Evolutionary conservation across 2,113 vertebrate species (phyloP).

Genomic region (Otolemur garnettii): DNA sequence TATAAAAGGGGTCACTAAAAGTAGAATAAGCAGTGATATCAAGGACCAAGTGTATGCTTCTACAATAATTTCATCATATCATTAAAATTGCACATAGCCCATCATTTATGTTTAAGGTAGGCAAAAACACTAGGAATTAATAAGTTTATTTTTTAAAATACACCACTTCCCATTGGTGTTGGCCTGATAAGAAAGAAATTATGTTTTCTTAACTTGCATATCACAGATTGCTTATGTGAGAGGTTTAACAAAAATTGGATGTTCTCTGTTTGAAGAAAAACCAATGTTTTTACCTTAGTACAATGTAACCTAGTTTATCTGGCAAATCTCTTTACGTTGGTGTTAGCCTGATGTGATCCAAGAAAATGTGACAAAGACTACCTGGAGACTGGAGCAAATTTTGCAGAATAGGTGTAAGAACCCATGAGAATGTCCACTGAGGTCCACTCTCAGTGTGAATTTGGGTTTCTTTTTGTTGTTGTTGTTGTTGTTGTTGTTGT

Average conservation of each 20-base stretch:
- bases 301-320: background rate
- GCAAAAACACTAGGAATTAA: background rate
- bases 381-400: background rate
- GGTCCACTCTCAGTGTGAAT: background rate
- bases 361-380: background rate
- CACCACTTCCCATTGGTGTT: background rate
- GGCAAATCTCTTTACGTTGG: background rate
- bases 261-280: conserved; percentile 51
- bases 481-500: too few relatives aligned
- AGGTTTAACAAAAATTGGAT: background rate
- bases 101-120: background rate
- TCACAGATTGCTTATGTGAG: background rate
- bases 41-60: background rate
- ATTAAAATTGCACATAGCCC: background rate
- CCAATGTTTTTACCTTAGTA: conserved; percentile 3
- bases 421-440: background rate
- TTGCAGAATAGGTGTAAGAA: background rate
- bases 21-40: background rate
- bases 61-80: background rate
- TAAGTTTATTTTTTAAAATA: background rate
- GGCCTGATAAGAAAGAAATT: conserved; percentile 4
- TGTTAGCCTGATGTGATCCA: background rate
- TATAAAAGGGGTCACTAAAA: background rate
- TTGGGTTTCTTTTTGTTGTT: background rate
- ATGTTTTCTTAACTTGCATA: conserved; percentile 6